Evolutionary conservation across 2,797 vertebrate genomes (phyloP), one percentile per base, ranked within the genome.

Genomic region (Oreonectes daqikongensis): DNA sequence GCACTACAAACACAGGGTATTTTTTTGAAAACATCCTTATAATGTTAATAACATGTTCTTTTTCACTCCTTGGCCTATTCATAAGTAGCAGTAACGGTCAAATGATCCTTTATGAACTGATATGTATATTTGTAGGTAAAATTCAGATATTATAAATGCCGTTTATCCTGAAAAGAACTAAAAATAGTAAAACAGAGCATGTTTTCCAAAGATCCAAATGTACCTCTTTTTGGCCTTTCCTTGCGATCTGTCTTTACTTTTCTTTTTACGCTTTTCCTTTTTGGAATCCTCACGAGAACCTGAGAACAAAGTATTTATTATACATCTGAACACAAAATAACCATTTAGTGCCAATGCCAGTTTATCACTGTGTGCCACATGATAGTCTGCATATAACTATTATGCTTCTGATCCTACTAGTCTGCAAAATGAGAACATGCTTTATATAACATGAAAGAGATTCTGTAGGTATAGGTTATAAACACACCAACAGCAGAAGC

Each of bases 221-320:
- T 75, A 85, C 79, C 82, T 82, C 22, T 83, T 87, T 74, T 80
- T 86, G 74, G 76, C 38, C 69, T 86, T 87, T 40, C 30, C 69
- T 44, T 84, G 82, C 11, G 86, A 83, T 22, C 63, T 69, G 17
- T 85, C 85, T 61, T 80, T 84, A 40, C 53, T 83, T 77, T 82
- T 85, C 80, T 81, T 87, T 79, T 81, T 87, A 28, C 63, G 84
- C 57, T 79, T 81, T 40, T 73, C 81, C 69, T 75, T 82, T 48
- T 35, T 82, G 1, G 78, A 38, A 22, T 84, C 83, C 1, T 84
- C 79, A 12, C 68, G 65, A 24, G 84, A 81, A 66, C 76, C 86
- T 87, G 63, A n/a, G 48, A 18, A 14, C 2, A 28, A 74, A 59
- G 10, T 20, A 42, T 26, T 30, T 6, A n/a, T 9, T 20, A 20